Percentiles rank a stretch among this genome's conserved stretches.
phyloP scores from a whole-genome alignment of 2,113 vertebrate species.

The Corythoichthys haematopterus region DNA sequence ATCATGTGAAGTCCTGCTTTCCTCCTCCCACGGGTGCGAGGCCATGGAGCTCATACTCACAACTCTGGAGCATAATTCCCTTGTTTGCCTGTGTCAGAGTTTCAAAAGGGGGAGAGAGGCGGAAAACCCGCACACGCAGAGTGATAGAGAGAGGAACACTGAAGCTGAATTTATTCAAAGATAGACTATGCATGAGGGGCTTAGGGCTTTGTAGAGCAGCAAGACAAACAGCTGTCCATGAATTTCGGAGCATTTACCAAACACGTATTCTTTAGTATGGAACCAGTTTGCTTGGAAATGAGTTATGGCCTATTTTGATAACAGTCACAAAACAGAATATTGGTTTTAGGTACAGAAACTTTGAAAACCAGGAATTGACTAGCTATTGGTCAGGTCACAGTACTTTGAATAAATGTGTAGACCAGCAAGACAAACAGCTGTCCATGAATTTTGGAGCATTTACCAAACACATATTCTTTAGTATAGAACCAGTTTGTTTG shows the following conservation, averaged over 20 bases:
- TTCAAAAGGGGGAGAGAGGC: constrained; percentile 44
- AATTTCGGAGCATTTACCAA: constrained; percentile 24
- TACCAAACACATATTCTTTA: constrained; percentile 22
- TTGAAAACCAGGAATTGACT: no score
- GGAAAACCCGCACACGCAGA: constrained; percentile 8
- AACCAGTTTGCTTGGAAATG: constrained; percentile 17
- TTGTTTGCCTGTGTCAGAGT: constrained; percentile 39
- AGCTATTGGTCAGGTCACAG: no score
- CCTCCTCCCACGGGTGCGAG: constrained; percentile 41
- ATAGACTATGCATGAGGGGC: constrained; percentile 37
- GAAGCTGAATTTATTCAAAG: constrained; percentile 50
- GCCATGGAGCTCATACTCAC: constrained; percentile 30
- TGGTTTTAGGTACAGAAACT: no score
- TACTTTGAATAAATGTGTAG: not conserved
- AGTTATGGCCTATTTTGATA: not conserved
- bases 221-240: constrained; percentile 18
- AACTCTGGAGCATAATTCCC: constrained; percentile 31
- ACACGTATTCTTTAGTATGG: constrained; percentile 16
- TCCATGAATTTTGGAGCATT: constrained; percentile 24
- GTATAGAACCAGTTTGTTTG: constrained; percentile 9
- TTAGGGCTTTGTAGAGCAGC: constrained; percentile 19
- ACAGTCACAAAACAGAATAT: no score
- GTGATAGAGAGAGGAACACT: constrained; percentile 22
- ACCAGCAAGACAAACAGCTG: constrained; percentile 15
- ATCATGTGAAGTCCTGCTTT: constrained; percentile 54